Percentiles rank a stretch among this genome's conserved stretches.
Evolutionary conservation across 2,888 invertebrate species (phyloP).

Genomic region (Ormia ochracea): DNA sequence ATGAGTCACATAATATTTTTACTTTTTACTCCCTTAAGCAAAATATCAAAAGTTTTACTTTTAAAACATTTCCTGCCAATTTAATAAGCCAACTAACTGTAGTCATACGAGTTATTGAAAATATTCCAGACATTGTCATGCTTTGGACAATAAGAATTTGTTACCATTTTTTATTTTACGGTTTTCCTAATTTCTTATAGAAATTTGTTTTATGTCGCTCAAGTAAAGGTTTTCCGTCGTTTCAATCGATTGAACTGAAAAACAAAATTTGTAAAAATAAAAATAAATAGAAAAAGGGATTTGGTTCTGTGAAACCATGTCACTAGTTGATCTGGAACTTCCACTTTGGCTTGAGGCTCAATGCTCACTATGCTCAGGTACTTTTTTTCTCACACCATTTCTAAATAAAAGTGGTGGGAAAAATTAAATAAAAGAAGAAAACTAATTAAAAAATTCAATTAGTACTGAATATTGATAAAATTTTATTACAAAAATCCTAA

Average conservation of each 20-base stretch:
- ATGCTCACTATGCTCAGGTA: too few species aligned
- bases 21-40: too few species aligned
- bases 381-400: not conserved
- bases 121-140: not conserved
- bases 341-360: not conserved
- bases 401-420: too few species aligned
- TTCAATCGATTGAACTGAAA: slow-evolving; percentile 22
- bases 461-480: too few species aligned
- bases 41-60: too few species aligned
- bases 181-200: not conserved
- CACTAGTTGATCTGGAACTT: not conserved
- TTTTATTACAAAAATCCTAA: too few species aligned
- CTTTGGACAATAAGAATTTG: not conserved
- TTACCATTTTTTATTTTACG: not conserved
- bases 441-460: too few species aligned
- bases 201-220: slow-evolving; percentile 21
- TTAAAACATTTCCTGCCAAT: slow-evolving; percentile 1
- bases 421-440: too few species aligned
- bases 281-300: not conserved
- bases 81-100: not conserved
- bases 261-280: not conserved
- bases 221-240: slow-evolving; percentile 12
- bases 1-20: too few species aligned
- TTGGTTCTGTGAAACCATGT: not conserved
- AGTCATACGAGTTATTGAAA: not conserved